Conservation (phyloP, 2,888 invertebrate species). For the Cephonodes hylas region DNA sequence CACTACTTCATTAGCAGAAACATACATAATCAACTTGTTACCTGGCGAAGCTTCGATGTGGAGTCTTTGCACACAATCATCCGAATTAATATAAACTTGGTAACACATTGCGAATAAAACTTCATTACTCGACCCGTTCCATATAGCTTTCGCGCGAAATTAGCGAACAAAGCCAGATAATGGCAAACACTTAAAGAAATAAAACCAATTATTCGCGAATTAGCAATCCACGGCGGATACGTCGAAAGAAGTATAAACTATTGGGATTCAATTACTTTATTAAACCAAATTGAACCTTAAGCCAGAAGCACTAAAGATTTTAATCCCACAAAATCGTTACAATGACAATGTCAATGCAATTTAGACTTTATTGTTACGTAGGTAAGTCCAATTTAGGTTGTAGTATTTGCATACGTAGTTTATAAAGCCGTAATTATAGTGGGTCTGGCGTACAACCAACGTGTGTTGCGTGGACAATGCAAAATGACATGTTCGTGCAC, state of each 20-base stretch:
- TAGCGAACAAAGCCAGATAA: neutral
- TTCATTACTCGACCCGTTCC: too few relatives aligned
- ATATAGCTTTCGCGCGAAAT: neutral
- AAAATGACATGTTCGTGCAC: neutral
- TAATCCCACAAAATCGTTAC: neutral
- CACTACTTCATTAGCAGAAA: too few relatives aligned
- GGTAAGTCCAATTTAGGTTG: neutral
- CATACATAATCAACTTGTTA: too few relatives aligned
- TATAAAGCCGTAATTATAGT: neutral
- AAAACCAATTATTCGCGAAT: conserved; percentile 7
- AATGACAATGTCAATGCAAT: neutral
- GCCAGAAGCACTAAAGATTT: neutral
- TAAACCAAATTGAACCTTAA: neutral
- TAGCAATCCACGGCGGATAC: neutral
- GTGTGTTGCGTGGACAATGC: neutral
- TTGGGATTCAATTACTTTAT: neutral
- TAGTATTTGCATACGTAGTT: neutral
- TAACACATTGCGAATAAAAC: too few relatives aligned
- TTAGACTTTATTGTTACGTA: neutral
- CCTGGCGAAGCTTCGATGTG: too few relatives aligned
- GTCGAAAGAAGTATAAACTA: neutral
- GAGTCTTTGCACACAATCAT: too few relatives aligned
- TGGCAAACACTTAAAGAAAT: neutral
- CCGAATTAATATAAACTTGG: too few relatives aligned
- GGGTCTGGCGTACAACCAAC: neutral